Percentiles rank a stretch among this genome's conserved stretches.
Conservation (phyloP, 2,113 vertebrate species). For the Mirounga angustirostris region DNA sequence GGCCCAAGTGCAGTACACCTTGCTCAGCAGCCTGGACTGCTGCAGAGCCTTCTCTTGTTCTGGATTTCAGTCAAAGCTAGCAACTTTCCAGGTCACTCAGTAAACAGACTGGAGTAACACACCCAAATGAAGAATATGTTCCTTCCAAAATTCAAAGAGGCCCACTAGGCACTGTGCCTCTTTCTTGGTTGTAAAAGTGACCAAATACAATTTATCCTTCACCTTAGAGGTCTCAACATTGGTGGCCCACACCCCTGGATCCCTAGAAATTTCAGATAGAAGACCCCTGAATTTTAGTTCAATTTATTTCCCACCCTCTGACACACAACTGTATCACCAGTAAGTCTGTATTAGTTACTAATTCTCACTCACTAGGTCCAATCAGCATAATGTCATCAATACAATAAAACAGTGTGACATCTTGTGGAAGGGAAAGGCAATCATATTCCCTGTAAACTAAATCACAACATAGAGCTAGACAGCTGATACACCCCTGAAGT, state of each 20-base stretch:
- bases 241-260: not conserved
- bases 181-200: not conserved
- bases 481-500: not conserved
- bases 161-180: not conserved
- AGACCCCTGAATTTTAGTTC: not conserved
- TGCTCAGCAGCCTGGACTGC: not conserved
- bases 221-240: not conserved
- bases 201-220: not conserved
- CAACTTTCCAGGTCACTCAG: not conserved
- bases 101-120: not conserved
- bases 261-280: not conserved
- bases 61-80: not conserved
- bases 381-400: not conserved
- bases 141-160: not conserved
- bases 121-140: not conserved
- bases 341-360: not conserved
- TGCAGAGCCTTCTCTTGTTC: not conserved
- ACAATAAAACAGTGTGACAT: not conserved
- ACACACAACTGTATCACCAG: not conserved
- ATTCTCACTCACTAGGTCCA: not conserved
- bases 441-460: not conserved
- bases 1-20: not conserved
- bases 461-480: not conserved
- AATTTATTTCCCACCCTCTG: not conserved
- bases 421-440: not conserved